These are phyloP conservation scores for Cataglyphis cursor DNA, from an alignment of 2,888 invertebrate species.

Conservation along the genomic window DNA sequence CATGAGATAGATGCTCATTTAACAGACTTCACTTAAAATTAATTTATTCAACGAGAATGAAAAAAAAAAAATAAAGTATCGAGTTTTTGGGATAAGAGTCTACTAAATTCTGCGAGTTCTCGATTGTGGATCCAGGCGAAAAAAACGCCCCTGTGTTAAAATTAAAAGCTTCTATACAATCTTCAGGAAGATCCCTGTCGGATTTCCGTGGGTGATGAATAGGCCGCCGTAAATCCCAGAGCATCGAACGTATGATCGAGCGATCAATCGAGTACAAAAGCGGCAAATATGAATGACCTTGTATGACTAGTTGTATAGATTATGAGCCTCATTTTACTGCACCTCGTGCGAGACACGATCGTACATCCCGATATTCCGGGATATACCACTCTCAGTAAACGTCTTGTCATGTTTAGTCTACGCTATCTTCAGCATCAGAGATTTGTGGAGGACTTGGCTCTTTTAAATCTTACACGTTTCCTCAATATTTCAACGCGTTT, in stretches of 20 bases:
- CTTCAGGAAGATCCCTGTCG: constrained; percentile 8
- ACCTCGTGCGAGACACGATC: not conserved
- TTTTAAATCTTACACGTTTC: not conserved
- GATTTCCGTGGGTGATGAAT: constrained; percentile 28
- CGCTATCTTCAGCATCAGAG: constrained; percentile 13
- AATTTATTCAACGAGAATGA: not conserved
- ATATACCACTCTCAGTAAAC: constrained; percentile 20
- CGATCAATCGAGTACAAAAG: constrained; percentile 36
- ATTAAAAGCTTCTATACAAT: constrained; percentile 18
- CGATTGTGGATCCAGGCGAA: constrained; percentile 2
- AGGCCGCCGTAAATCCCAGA: constrained; percentile 16
- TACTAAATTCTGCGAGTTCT: not conserved
- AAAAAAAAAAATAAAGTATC: not conserved
- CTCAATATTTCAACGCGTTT: not conserved
- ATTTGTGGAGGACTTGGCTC: not conserved
- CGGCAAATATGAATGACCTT: constrained; percentile 36
- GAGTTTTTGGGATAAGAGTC: not conserved
- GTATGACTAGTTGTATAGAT: constrained; percentile 6
- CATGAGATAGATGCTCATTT: not conserved
- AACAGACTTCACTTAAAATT: constrained; percentile 1
- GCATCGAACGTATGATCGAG: constrained; percentile 39
- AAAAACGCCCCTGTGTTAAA: constrained; percentile 8
- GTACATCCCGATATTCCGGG: constrained; percentile 37
- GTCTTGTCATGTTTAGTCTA: constrained; percentile 4
- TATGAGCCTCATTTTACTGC: constrained; percentile 21